Conservation (phyloP, 2,888 invertebrate genomes). For the Hyposoter didymator region DNA sequence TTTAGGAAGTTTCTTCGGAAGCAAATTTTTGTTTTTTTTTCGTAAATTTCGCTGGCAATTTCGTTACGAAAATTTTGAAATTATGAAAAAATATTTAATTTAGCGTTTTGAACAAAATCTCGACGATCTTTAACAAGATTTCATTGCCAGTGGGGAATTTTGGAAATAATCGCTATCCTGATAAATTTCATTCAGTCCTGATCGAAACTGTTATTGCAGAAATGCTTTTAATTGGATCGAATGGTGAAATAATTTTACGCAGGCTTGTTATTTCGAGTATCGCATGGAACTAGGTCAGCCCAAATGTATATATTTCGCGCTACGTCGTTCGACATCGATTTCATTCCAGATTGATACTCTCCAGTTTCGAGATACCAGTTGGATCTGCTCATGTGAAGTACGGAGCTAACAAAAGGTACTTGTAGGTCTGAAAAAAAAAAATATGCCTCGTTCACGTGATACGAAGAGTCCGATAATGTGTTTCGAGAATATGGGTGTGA, state of each 20-base stretch:
- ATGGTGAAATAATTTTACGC: neutral
- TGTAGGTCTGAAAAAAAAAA: slow-evolving; percentile 15
- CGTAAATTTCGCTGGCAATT: too few species aligned
- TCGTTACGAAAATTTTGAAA: too few species aligned
- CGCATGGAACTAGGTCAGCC: neutral
- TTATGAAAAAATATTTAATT: too few species aligned
- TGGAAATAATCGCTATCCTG: neutral
- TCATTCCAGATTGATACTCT: slow-evolving; percentile 40
- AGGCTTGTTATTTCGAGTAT: neutral
- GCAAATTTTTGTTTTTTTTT: too few species aligned
- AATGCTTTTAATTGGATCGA: neutral
- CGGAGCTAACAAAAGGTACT: slow-evolving; percentile 29
- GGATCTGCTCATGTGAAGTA: slow-evolving; percentile 43
- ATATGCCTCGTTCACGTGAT: slow-evolving; percentile 9
- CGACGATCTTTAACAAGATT: too few species aligned
- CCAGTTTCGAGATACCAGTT: slow-evolving; percentile 40
- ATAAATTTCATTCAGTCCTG: neutral
- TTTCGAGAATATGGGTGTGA: neutral
- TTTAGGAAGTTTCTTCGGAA: too few species aligned
- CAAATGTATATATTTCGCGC: neutral
- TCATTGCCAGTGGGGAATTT: too few species aligned
- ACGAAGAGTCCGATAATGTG: slow-evolving; percentile 43
- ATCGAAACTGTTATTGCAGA: neutral
- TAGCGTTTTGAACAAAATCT: too few species aligned
- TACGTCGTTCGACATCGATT: slow-evolving; percentile 46